Evolutionary conservation across 2,113 vertebrate species (phyloP), one percentile per base, ranked within the genome.

Genomic region (Pampusana beccarii): DNA sequence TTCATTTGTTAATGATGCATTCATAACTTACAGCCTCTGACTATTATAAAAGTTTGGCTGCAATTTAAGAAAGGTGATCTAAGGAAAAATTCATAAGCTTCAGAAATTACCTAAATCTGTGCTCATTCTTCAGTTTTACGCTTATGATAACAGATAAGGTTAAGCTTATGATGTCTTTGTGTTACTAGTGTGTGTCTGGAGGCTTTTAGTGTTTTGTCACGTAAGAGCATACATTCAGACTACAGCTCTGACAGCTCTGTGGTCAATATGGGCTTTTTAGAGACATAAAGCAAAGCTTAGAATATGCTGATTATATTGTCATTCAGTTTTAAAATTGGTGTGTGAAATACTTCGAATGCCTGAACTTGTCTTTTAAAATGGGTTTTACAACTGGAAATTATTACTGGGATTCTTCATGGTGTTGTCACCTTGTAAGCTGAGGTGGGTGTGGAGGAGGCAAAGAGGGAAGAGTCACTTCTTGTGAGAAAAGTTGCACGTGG

Each of bases 181-280:
- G 16, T 69, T 65, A 50, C 5, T 6, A 14, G 6, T 2, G 1
- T 56, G 13, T 58, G 6, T 69, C 20, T 4, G 38, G 16, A 42
- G 7, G 5, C 25, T 74, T 80, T 65, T 51, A 66, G 16, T 15
- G 2, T 65, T 65, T 65, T 11, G 3, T 80, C 5, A 5, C 6
- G 3, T 72, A 34, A 50, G 36, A 60, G 9, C 12, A 11, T 19
- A 15, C 31, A 28, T 81, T 64, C 61, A 48, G 2, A 16, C 54
- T 57, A 34, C 26, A 72, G 26, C n/a, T 89, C 19, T 65, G 66
- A 14, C 11, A 36, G 21, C 10, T 79, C 2, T 6, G 12, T 86
- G 33, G 34, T 65, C 51, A 51, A 0, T 38, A 2, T 5, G 33
- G 16, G 4, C 44, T 29, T 56, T n/a, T 23, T 28, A 11, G 33